These are phyloP conservation scores for Palaemon carinicauda DNA, from an alignment of 1,140 invertebrate genomes.

Conservation along the genomic window DNA sequence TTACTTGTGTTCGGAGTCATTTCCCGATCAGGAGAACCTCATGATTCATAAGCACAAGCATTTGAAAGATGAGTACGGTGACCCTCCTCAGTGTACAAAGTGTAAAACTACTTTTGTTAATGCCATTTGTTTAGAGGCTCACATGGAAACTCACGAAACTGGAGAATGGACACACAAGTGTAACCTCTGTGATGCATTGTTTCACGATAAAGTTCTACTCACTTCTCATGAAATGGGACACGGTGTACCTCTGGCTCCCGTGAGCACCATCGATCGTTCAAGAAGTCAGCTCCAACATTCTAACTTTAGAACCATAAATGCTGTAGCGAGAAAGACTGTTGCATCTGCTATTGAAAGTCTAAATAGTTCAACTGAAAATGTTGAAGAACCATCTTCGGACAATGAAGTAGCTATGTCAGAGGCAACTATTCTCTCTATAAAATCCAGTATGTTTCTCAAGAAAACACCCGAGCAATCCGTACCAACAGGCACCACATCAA, in stretches of 20 bases:
- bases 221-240: conserved; percentile 56
- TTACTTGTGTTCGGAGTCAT: conserved; percentile 51
- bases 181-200: conserved; percentile 47
- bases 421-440: neutral
- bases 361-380: neutral
- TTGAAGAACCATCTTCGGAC: neutral
- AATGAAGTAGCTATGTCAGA: neutral
- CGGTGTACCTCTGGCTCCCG: conserved; percentile 44
- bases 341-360: conserved; percentile 3
- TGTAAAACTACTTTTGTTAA: conserved; percentile 58
- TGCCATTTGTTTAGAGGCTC: conserved; percentile 59
- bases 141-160: conserved; percentile 58
- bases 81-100: conserved; percentile 36
- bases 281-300: conserved; percentile 52
- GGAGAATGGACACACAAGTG: conserved; percentile 53
- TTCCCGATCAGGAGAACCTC: conserved; percentile 51
- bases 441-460: neutral
- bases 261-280: conserved; percentile 47
- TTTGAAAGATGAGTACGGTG: conserved; percentile 52
- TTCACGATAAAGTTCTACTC: conserved; percentile 53
- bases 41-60: conserved; percentile 58
- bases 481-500: neutral
- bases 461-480: neutral
- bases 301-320: conserved; percentile 12
- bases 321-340: neutral